Base-by-base conservation (phyloP, 2,888 invertebrate species). In the Andrena dorsata region DNA sequence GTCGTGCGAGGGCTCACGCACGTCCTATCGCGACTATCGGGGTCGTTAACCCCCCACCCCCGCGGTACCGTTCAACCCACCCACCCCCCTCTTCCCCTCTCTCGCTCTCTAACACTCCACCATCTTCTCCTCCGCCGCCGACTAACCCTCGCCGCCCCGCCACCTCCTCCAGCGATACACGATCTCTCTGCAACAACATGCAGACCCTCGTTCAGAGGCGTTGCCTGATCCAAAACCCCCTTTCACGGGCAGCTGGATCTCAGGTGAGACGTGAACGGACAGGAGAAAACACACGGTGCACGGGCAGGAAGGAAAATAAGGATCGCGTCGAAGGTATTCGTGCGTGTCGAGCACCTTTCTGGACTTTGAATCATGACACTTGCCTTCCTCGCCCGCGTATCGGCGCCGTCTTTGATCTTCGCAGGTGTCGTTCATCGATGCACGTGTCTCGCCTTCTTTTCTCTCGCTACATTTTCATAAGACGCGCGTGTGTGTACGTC, bases 1-100 rank as follows among this genome's bases (percentile, higher is more conserved):
- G 90, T 89, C 90, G 86, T 90, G 88, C 90, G 90, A 85, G 88
- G 88, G 87, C 90, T 90, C 90, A 90, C 90, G 90, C 90, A 90
- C 90, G 90, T 90, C 81, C 88, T 87, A 88, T 88, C 87, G 89
- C 87, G 86, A 90, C 86, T 90, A 88, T 89, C 89, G 87, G 88
- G 90, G 90, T 90, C 90, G 90, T 90, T 90, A 89, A 90, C 89
- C 90, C 88, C 87, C 88, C 82, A 72, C 83, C 82, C 51, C 20
- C 13, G 16, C 4, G 70, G 16, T 51, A 60, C 32, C 68, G 23
- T 65, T 58, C 76, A 64, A 61, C 58, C 32, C 58, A 64, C 60
- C 64, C 73, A 10, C 73, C 49, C 10, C 30, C 69, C 20, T 47
- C 53, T 20, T 51, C 51, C 26, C 13, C 41, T 41, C 41, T 41